These are phyloP conservation scores for Drosophila subpulchrella DNA, from an alignment of 1,140 invertebrate species.

Conservation along the genomic window DNA sequence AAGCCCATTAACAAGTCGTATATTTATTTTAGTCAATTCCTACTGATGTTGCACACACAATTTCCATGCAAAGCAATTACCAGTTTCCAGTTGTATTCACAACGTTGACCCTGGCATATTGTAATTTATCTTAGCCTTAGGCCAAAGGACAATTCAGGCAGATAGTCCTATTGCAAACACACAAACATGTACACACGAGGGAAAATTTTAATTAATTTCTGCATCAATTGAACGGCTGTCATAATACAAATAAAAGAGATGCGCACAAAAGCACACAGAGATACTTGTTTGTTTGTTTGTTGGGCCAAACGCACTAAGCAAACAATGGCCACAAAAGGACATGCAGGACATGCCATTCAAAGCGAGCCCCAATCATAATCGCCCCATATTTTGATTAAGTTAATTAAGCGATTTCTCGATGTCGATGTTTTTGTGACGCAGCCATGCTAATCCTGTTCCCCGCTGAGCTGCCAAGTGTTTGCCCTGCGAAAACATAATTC, in stretches of 20 bases:
- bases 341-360: slow-evolving; percentile 38
- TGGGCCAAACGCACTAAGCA: slow-evolving; percentile 55
- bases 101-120: slow-evolving; percentile 38
- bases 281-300: slow-evolving; percentile 62
- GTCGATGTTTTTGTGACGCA: slow-evolving; percentile 21
- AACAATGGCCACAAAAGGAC: slow-evolving; percentile 58
- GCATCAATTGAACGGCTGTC: slow-evolving; percentile 66
- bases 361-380: slow-evolving; percentile 47
- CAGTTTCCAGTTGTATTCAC: slow-evolving; percentile 37
- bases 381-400: slow-evolving; percentile 80
- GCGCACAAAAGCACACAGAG: slow-evolving; percentile 19
- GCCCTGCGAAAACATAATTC: slow-evolving; percentile 74
- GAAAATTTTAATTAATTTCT: slow-evolving; percentile 78
- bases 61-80: slow-evolving; percentile 46
- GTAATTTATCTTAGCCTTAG: slow-evolving; percentile 56
- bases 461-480: slow-evolving; percentile 62
- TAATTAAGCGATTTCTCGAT: slow-evolving; percentile 75
- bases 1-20: too few species aligned
- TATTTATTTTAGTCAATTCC: slow-evolving; percentile 17
- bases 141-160: slow-evolving; percentile 45
- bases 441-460: slow-evolving; percentile 49
- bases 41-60: slow-evolving; percentile 21
- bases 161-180: slow-evolving; percentile 25
- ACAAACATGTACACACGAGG: slow-evolving; percentile 5
- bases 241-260: slow-evolving; percentile 70